Base-by-base conservation (phyloP, 2,888 invertebrate genomes). In the Pyrrhosoma nymphula region DNA sequence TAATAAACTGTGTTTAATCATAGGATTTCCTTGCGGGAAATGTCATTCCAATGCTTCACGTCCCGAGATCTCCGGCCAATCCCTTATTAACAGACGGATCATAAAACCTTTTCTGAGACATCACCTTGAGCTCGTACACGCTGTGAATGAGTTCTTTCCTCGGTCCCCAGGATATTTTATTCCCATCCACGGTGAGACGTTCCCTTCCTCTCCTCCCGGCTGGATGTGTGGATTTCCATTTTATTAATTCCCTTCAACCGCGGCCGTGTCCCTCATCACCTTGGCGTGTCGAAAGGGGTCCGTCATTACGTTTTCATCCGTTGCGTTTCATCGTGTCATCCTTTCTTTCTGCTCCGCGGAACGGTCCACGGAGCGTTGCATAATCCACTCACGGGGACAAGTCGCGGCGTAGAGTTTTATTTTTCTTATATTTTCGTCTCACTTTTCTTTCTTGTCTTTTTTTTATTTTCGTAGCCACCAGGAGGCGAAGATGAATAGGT, bases 401-500 rank as follows among this genome's bases (percentile, higher is more conserved):
- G 82, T 82, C 82, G 82, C 69, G 69, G 82, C 35, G 82, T 16
- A 26, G 16, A 14, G 60, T 69, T n/a, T 26, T 69, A 26, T 69
- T 69, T 69, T n/a, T 26, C 3, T n/a, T 69, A 26, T 12, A n/a
- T 69, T 69, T n/a, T 26, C n/a, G 69, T 69, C 12, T 35, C 35
- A 35, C 35, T 82, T 82, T 35, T 82, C 3, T 1, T n/a, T 82
- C 14, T 20, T 26, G 1, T 69, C 18, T 2, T 20, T n/a, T 35
- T 14, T 30, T 82, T 82, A 35, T 35, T 35, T 69, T 16, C 82
- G 89, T 55, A 18, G 89, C 26, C 56, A 47, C 88, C 20, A 20
- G 88, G 88, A 47, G 89, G 89, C 47, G 89, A 88, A 10, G 89
- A 89, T 89, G 89, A 89, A 89, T 89, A 89, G 89, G 89, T 89